Conservation (phyloP, 2,888 invertebrate species). For the Trissoscelio sp. region DNA sequence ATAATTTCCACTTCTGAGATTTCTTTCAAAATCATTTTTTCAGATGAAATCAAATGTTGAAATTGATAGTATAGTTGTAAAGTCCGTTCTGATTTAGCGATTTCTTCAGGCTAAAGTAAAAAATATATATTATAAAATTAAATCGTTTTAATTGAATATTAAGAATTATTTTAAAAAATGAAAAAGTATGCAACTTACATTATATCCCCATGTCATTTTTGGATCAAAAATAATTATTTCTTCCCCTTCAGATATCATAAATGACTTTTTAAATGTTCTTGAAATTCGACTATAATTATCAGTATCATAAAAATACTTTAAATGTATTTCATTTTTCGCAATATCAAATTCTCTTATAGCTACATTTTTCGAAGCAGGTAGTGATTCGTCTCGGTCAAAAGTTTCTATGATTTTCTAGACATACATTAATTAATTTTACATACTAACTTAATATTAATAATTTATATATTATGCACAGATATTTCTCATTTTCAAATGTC, state of each 20-base stretch:
- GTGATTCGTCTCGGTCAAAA: slow-evolving; percentile 85
- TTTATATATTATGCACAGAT: too few relatives aligned
- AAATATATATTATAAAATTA: not conserved
- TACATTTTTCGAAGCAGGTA: slow-evolving; percentile 87
- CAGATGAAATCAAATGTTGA: not conserved
- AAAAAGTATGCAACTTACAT: slow-evolving; percentile 83
- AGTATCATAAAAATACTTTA: slow-evolving; percentile 87
- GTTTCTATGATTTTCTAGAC: slow-evolving; percentile 86
- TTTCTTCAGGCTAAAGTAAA: not conserved
- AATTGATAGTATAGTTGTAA: not conserved
- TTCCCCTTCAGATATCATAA: slow-evolving; percentile 88
- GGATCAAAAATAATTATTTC: slow-evolving; percentile 87
- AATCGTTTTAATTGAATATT: not conserved
- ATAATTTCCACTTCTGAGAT: not conserved
- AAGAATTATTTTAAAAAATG: not conserved
- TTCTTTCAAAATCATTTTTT: not conserved
- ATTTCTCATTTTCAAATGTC: too few relatives aligned
- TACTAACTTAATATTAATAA: too few relatives aligned
- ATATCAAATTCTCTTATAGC: slow-evolving; percentile 87
- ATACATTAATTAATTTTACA: too few relatives aligned
- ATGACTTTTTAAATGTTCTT: slow-evolving; percentile 88
- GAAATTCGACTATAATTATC: slow-evolving; percentile 87
- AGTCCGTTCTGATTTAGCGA: not conserved
- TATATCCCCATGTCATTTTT: slow-evolving; percentile 87
- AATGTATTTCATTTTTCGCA: slow-evolving; percentile 85